These are phyloP conservation scores for Oenanthe oenanthe DNA, from an alignment of 2,113 vertebrate genomes.

Conservation along the genomic window DNA sequence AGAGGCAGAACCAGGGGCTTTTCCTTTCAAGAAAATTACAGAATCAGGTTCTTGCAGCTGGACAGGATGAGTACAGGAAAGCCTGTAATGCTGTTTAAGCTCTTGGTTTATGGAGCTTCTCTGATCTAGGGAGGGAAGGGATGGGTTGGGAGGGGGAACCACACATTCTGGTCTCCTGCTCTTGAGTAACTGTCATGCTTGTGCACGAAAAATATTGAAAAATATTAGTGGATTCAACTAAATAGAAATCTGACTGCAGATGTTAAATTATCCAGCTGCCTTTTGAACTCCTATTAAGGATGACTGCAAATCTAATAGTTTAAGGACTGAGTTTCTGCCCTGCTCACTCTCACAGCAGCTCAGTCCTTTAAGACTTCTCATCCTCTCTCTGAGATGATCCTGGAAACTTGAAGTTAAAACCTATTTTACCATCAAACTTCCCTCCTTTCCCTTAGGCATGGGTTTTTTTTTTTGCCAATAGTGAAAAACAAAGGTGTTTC, in stretches of 20 bases:
- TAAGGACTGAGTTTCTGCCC: background rate
- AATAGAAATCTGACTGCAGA: background rate
- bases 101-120: background rate
- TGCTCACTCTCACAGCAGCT: background rate
- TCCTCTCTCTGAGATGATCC: background rate
- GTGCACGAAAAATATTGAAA: background rate
- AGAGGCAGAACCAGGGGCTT: background rate
- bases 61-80: background rate
- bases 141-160: background rate
- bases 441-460: background rate
- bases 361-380: background rate
- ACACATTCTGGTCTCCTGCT: background rate
- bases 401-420: background rate
- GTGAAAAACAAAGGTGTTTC: background rate
- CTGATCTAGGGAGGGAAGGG: background rate
- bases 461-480: background rate
- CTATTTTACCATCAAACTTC: background rate
- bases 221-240: background rate
- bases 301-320: background rate
- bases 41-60: background rate
- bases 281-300: background rate
- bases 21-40: background rate
- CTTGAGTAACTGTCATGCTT: background rate
- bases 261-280: background rate
- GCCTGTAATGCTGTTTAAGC: background rate